Base-by-base conservation (phyloP, 2,113 vertebrate species). In the Pteruthius melanotis region DNA sequence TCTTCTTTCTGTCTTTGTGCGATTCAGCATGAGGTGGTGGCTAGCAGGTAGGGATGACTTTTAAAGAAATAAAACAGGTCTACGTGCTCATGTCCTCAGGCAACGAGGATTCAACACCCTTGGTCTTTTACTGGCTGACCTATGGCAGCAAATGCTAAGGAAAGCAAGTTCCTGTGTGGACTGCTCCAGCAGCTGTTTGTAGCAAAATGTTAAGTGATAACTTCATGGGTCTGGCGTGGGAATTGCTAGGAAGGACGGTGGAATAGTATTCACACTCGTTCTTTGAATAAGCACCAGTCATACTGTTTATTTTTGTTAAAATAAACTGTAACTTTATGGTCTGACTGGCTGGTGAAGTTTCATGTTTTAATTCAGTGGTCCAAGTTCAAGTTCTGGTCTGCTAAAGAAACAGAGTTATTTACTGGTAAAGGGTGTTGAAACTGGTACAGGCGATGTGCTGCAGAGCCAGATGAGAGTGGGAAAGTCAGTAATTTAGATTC, bases 271-370 rank as follows among this genome's bases (percentile, higher is more conserved):
- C 91, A 70, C 78, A 42, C 70, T 92, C 17, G 3, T 61, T 65
- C 37, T 69, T 94, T 84, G 39, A 79, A 74, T 83, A 90, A 89
- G 65, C 2, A 17, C 50, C 79, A 75, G 83, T 17, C 71, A 91
- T 89, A 53, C 56, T 94, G 85, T 91, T 97, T 96, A 53, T 79
- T 90, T 90, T 94, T 74, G n/a, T 89, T 91, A 71, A 78, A 96
- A 63, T 74, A 95, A 89, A 85, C 78, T 31, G 78, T 66, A 87
- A 56, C 69, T 89, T 90, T 74, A 87, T 56, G 92, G 69, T 71
- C 52, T 66, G 42, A 74, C 64, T 89, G 80, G 59, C 76, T 64
- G 54, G 66, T 92, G 50, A 83, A 70, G 31, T 50, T 86, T 90
- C 31, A 27, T 74, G 23, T 85, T 94, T 89, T 96, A 83, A 57